Base-by-base conservation (phyloP, 2,797 vertebrate genomes). In the Cossypha polioptera region DNA sequence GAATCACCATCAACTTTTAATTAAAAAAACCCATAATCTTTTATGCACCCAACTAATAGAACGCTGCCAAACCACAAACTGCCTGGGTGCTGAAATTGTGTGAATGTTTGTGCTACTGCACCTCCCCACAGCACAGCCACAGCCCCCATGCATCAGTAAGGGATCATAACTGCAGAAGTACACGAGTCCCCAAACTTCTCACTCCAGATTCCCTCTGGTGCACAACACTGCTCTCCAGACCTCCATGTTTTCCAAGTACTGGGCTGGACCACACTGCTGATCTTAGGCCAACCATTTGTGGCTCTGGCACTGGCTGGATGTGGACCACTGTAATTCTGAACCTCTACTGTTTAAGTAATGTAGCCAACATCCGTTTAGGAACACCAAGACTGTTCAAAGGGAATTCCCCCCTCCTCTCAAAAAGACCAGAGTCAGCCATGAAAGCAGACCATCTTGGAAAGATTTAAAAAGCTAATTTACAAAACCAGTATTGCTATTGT, bases 151-250 rank as follows among this genome's bases (percentile, higher is more conserved):
- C 0, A 1, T 57, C 79, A 72, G 67, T 5, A 1, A 54, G 62
- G 6, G 38, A 68, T 36, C 0, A 0, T 8, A 38, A 68, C 0
- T 22, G 45, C n/a, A 28, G 0, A 62, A 77, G 53, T 16, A 8
- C 10, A 0, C 0, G 1, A 40, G 47, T 18, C 36, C 63, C 73
- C 59, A 36, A 72, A 68, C 28, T 28, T 18, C 48, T 42, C 58
- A 40, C 45, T 62, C 40, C 88, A 66, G 25, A 42, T 19, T 74
- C 58, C 79, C 79, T 80, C n/a, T 66, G 69, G 58, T 21, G 65
- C 54, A 50, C 50, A 57, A 10, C 79, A 40, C 0, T 17, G 66
- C 21, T 40, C 40, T 65, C 68, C 77, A 86, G 25, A 77, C 33
- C 29, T 69, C 58, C 33, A 16, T 7, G 16, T 5, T 55, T 57